These are phyloP conservation scores for Nymphalis c-album DNA, from an alignment of 2,888 invertebrate species.

Conservation along the genomic window DNA sequence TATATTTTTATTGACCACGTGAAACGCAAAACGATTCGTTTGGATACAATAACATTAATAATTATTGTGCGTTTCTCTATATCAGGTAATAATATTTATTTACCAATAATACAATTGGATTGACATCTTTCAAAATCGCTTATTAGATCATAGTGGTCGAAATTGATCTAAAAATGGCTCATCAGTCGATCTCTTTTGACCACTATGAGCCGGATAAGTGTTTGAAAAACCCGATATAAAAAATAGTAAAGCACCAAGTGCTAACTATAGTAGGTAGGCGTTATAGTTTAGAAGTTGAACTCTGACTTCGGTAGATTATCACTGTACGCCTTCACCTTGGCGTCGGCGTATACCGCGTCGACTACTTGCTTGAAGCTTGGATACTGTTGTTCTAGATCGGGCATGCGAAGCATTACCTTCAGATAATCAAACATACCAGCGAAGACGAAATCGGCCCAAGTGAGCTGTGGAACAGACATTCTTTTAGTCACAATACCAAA, in stretches of 20 bases:
- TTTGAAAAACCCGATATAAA: not conserved
- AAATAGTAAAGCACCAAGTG: not conserved
- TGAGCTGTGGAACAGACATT: conserved; percentile 52
- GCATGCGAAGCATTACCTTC: conserved; percentile 48
- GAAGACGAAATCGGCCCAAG: conserved; percentile 82
- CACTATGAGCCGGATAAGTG: conserved; percentile 18
- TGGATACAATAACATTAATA: no score
- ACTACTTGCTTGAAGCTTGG: conserved; percentile 63
- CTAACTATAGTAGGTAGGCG: not conserved
- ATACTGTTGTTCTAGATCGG: conserved; percentile 58
- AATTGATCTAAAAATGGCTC: no score
- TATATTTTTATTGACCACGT: no score
- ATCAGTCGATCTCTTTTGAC: no score
- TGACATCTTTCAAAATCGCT: no score
- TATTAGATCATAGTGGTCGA: no score
- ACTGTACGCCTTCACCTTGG: conserved; percentile 44
- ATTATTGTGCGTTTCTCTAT: no score
- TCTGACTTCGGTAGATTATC: conserved; percentile 31
- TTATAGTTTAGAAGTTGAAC: conserved; percentile 16
- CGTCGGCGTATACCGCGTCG: conserved; percentile 56
- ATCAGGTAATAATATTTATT: no score
- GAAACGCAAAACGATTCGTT: no score
- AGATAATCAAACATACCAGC: conserved; percentile 75
- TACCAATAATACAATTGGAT: no score
- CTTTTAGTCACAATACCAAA: no score